phyloP scores from a whole-genome alignment of 2,797 vertebrate genomes.

The Lithobates pipiens region DNA sequence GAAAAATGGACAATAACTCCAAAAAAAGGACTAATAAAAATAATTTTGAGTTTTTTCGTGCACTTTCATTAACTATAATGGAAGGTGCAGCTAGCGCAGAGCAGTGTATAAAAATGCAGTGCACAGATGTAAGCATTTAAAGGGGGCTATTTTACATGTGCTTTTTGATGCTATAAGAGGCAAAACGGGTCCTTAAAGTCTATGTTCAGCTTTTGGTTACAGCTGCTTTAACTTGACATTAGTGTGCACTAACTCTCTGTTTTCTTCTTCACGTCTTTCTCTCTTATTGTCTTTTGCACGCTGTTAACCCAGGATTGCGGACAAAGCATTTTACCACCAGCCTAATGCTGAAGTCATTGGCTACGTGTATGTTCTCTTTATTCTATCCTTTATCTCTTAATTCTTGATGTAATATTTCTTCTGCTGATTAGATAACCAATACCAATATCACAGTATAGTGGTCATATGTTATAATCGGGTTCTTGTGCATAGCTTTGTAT shows the following conservation, averaged over 20 bases:
- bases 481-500: no score
- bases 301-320: constrained; percentile 89
- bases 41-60: no score
- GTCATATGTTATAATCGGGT: not conserved
- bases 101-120: no score
- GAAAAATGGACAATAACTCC: no score
- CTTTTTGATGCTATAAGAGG: no score
- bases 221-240: not conserved
- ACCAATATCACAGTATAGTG: not conserved
- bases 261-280: constrained; percentile 52
- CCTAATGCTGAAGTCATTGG: constrained; percentile 97
- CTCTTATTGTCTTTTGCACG: constrained; percentile 66
- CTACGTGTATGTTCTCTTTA: constrained; percentile 92
- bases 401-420: not conserved
- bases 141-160: no score
- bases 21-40: no score
- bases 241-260: constrained; percentile 8
- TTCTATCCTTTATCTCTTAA: constrained; percentile 51
- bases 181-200: no score
- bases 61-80: no score
- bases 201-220: not conserved
- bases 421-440: not conserved
- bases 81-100: no score
- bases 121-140: no score
- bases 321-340: constrained; percentile 99